Percentiles rank a stretch among this genome's conserved stretches.
These are phyloP conservation scores for Himalopsyche tibetana DNA, from an alignment of 2,888 invertebrate genomes.

Conservation along the genomic window DNA sequence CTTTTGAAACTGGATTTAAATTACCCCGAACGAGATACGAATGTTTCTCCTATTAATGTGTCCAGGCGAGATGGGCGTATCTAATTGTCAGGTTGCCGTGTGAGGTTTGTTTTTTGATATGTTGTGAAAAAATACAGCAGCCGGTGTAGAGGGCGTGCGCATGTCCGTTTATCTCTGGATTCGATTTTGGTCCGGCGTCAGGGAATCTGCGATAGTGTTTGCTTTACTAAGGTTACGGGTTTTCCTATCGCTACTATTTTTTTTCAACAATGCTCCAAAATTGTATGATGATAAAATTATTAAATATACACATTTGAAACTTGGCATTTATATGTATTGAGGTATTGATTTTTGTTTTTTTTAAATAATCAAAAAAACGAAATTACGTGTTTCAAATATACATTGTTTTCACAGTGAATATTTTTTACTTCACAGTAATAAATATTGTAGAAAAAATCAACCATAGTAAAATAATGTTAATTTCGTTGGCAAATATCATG, in stretches of 20 bases:
- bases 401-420: too few species aligned
- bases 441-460: too few species aligned
- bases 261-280: too few species aligned
- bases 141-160: slow-evolving; percentile 70
- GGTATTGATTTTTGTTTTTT: too few species aligned
- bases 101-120: slow-evolving; percentile 49
- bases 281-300: too few species aligned
- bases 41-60: slow-evolving; percentile 3
- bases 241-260: background rate
- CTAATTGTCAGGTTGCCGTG: background rate
- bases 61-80: background rate
- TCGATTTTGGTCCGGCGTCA: slow-evolving; percentile 79
- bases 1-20: background rate
- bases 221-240: slow-evolving; percentile 53
- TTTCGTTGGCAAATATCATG: too few species aligned
- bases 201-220: slow-evolving; percentile 66
- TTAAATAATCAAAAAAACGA: too few species aligned
- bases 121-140: slow-evolving; percentile 47
- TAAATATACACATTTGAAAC: too few species aligned
- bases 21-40: background rate
- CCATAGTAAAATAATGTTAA: too few species aligned
- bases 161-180: slow-evolving; percentile 74
- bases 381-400: too few species aligned
- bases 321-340: too few species aligned
- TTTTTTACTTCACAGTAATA: too few species aligned